A percentile compares a stretch with the other conserved stretches of the same genome.
phyloP scores from a whole-genome alignment of 1,140 invertebrate species.

The Apis mellifera region DNA sequence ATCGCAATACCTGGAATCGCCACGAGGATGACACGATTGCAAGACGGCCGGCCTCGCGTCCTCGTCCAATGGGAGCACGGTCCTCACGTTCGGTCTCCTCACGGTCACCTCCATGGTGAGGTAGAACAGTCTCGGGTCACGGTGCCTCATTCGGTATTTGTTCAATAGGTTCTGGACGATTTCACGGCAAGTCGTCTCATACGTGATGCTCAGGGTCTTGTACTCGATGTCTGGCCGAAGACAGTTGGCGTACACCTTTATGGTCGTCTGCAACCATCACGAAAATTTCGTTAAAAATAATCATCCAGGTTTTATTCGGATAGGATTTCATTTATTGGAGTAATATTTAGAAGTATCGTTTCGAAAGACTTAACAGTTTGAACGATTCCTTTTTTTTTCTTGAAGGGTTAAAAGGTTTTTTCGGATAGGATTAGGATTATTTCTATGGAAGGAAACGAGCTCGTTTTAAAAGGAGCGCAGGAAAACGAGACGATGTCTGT shows the following conservation, averaged over 20 bases:
- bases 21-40: conserved; percentile 94
- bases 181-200: conserved; percentile 92
- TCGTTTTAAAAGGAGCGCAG: not conserved
- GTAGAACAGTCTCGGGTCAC: conserved; percentile 95
- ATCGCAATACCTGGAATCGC: conserved; percentile 92
- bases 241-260: conserved; percentile 94
- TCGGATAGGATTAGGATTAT: not conserved
- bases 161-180: conserved; percentile 91
- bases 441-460: conserved; percentile 13
- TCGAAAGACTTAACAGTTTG: not conserved
- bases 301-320: too few relatives aligned
- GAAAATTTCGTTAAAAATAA: conserved; percentile 4
- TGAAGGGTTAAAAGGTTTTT: not conserved
- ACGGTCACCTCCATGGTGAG: conserved; percentile 96
- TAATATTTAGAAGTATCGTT: not conserved
- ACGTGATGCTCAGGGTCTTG: conserved; percentile 93
- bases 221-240: conserved; percentile 95
- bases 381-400: too few relatives aligned
- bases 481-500: conserved; percentile 54
- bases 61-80: conserved; percentile 92
- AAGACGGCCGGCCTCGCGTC: conserved; percentile 93
- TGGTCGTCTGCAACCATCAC: conserved; percentile 88
- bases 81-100: conserved; percentile 89
- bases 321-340: too few relatives aligned
- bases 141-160: conserved; percentile 95